phyloP scores from a whole-genome alignment of 2,113 vertebrate genomes.

The Drymodes brunneopygia region DNA sequence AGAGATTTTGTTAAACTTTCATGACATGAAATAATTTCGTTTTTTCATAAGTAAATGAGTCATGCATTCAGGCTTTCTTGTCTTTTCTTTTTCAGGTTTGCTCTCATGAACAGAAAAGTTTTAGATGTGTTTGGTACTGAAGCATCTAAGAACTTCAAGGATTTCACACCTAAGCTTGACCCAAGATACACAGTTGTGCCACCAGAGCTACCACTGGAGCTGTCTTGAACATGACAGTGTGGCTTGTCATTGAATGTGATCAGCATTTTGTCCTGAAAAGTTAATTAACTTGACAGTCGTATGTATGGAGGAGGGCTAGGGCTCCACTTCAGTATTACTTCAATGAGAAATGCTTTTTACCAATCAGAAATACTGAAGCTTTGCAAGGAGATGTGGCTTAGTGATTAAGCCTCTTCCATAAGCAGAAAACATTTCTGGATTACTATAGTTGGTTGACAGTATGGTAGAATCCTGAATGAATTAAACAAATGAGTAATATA shows the following conservation, averaged over 20 bases:
- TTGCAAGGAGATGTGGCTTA: constrained; percentile 66
- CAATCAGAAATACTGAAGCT: constrained; percentile 69
- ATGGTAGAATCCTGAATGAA: constrained; percentile 66
- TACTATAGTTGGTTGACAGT: constrained; percentile 57
- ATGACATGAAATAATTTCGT: neutral
- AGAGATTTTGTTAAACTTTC: neutral
- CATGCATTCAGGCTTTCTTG: neutral
- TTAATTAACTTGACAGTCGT: constrained; percentile 65
- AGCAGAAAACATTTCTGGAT: constrained; percentile 63
- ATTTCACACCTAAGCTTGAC: constrained; percentile 87
- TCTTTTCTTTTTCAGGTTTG: constrained; percentile 79
- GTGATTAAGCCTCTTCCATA: constrained; percentile 68
- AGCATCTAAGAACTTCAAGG: constrained; percentile 87
- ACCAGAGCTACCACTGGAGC: constrained; percentile 74
- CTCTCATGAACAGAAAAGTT: constrained; percentile 88
- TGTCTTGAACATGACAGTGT: constrained; percentile 69
- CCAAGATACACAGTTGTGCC: constrained; percentile 77
- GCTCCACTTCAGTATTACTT: constrained; percentile 77
- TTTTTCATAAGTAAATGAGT: neutral
- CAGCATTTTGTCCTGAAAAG: constrained; percentile 59
- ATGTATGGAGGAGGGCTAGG: constrained; percentile 39
- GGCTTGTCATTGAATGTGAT: constrained; percentile 35
- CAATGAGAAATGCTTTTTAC: constrained; percentile 66
- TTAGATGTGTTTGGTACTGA: constrained; percentile 92
- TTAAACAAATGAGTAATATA: constrained; percentile 72